These are phyloP conservation scores for Chloroceryle aenea DNA, from an alignment of 2,113 vertebrate genomes.

Conservation along the genomic window DNA sequence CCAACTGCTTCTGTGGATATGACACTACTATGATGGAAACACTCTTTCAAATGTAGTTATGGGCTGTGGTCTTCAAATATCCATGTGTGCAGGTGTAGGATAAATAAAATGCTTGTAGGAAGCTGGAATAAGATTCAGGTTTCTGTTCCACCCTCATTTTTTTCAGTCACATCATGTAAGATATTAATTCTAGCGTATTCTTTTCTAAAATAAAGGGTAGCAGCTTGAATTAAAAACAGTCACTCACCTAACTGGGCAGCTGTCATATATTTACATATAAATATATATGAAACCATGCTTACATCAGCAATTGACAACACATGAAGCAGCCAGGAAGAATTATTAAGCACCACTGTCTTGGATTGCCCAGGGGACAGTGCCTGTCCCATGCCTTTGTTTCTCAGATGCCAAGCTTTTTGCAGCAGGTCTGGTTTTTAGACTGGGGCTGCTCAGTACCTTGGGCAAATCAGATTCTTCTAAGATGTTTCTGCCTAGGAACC, in stretches of 20 bases:
- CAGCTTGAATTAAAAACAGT: background rate
- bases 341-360: background rate
- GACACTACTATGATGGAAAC: background rate
- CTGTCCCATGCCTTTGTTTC: accelerated
- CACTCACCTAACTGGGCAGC: background rate
- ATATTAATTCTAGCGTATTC: background rate
- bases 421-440: background rate
- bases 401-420: background rate
- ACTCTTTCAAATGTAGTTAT: background rate
- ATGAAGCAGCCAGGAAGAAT: background rate
- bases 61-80: background rate
- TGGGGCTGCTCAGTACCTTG: background rate
- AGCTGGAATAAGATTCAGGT: background rate
- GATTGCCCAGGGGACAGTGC: background rate
- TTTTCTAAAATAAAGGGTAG: background rate
- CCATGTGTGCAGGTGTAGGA: background rate
- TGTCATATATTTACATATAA: background rate
- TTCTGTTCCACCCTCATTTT: background rate
- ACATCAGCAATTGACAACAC: background rate
- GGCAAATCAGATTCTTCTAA: background rate
- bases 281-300: background rate
- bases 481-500: background rate
- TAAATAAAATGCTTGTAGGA: background rate
- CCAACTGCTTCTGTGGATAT: background rate
- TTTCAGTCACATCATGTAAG: background rate